Percentiles rank a stretch among this genome's conserved stretches.
Conservation (phyloP, 2,888 invertebrate genomes). For the Drosophila emarginata region DNA sequence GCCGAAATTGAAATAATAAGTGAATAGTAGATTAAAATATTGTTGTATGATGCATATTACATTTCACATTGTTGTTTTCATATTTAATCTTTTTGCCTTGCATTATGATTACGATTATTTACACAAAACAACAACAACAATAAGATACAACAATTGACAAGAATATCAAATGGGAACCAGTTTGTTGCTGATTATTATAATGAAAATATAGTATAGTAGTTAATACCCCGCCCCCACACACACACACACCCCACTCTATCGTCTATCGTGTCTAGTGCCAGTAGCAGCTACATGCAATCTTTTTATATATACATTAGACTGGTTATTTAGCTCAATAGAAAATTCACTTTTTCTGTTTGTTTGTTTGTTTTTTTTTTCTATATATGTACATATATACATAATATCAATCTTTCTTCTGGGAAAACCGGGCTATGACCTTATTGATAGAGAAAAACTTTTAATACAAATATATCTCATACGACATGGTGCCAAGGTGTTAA, state of each 20-base stretch:
- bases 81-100: background rate
- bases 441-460: background rate
- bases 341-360: too few species aligned
- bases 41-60: slow-evolving; percentile 15
- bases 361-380: background rate
- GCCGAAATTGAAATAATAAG: background rate
- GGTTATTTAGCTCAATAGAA: background rate
- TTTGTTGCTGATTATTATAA: slow-evolving; percentile 7
- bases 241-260: background rate
- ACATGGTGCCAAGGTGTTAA: background rate
- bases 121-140: background rate
- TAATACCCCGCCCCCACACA: background rate
- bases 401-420: background rate
- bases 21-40: slow-evolving; percentile 9
- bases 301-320: background rate
- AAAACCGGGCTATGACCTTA: background rate
- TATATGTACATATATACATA: too few species aligned
- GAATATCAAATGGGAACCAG: slow-evolving; percentile 7
- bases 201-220: slow-evolving; percentile 3
- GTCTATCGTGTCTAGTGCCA: background rate
- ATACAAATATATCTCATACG: background rate
- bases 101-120: background rate
- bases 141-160: background rate
- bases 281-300: background rate
- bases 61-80: slow-evolving; percentile 8